Conservation (phyloP, 2,113 vertebrate species). For the Grallaria varia region DNA sequence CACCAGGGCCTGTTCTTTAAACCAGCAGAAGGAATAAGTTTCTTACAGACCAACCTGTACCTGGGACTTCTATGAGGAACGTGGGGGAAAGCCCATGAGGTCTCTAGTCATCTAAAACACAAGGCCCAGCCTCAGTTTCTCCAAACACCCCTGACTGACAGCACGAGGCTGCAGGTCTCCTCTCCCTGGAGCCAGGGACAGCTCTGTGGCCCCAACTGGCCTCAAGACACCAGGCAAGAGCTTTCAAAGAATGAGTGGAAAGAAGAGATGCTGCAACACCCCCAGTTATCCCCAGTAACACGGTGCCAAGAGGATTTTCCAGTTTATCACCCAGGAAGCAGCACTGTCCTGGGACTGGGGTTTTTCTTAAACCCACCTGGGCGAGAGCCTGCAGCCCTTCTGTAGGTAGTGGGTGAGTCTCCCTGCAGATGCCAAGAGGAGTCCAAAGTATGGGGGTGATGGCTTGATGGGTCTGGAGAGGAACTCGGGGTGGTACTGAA, state of each 20-base stretch:
- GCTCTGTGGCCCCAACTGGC: neutral
- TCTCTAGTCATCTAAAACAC: neutral
- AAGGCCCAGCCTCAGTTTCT: neutral
- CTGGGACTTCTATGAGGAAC: neutral
- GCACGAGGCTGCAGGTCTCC: neutral
- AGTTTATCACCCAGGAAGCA: neutral
- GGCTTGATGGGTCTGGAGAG: constrained; percentile 95
- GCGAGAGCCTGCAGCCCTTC: constrained; percentile 90
- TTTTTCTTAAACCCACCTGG: constrained; percentile 76
- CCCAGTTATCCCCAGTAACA: neutral
- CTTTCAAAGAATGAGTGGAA: neutral
- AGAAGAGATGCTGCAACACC: neutral
- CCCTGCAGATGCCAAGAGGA: constrained; percentile 88
- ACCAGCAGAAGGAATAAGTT: neutral
- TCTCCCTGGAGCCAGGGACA: neutral
- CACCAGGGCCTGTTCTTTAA: neutral
- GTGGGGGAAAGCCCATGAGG: neutral
- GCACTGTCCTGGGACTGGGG: too few species aligned
- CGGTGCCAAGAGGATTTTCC: neutral
- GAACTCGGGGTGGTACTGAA: constrained; percentile 96
- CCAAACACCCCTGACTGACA: neutral
- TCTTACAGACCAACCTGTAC: neutral
- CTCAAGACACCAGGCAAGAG: neutral
- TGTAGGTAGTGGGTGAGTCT: constrained; percentile 87
- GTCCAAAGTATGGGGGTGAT: constrained; percentile 90